A percentile compares a stretch with the other conserved stretches of the same genome.
Conservation (phyloP, 2,888 invertebrate genomes). For the Rhingia rostrata region DNA sequence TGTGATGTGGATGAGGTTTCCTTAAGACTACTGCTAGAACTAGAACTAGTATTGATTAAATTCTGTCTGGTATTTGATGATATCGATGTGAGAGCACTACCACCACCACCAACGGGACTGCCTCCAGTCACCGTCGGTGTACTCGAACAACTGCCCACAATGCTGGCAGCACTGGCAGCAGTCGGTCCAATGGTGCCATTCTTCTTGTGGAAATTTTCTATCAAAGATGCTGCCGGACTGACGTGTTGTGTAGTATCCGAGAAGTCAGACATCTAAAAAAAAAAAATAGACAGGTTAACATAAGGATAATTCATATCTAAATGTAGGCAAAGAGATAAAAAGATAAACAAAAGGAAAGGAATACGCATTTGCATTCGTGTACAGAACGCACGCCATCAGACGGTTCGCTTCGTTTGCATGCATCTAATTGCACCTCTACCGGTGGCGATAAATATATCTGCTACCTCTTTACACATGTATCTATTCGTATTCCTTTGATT, state of each 20-base stretch:
- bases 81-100: slow-evolving; percentile 51
- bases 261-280: slow-evolving; percentile 83
- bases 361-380: slow-evolving; percentile 14
- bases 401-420: slow-evolving; percentile 56
- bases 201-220: slow-evolving; percentile 89
- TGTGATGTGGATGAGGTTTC: slow-evolving; percentile 83
- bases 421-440: slow-evolving; percentile 38
- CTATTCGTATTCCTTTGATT: background rate
- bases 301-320: slow-evolving; percentile 1
- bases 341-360: background rate
- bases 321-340: background rate
- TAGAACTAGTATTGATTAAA: slow-evolving; percentile 81
- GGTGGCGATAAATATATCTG: slow-evolving; percentile 40
- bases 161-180: slow-evolving; percentile 66
- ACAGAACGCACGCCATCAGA: slow-evolving; percentile 20
- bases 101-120: slow-evolving; percentile 78
- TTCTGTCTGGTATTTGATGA: slow-evolving; percentile 79
- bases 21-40: slow-evolving; percentile 83
- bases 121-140: slow-evolving; percentile 55
- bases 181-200: slow-evolving; percentile 82
- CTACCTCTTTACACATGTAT: background rate
- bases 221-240: slow-evolving; percentile 86
- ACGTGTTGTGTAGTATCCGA: slow-evolving; percentile 82
- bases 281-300: slow-evolving; percentile 10
- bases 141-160: slow-evolving; percentile 53